phyloP scores from a whole-genome alignment of 2,797 vertebrate genomes.

The Pitangus sulphuratus region DNA sequence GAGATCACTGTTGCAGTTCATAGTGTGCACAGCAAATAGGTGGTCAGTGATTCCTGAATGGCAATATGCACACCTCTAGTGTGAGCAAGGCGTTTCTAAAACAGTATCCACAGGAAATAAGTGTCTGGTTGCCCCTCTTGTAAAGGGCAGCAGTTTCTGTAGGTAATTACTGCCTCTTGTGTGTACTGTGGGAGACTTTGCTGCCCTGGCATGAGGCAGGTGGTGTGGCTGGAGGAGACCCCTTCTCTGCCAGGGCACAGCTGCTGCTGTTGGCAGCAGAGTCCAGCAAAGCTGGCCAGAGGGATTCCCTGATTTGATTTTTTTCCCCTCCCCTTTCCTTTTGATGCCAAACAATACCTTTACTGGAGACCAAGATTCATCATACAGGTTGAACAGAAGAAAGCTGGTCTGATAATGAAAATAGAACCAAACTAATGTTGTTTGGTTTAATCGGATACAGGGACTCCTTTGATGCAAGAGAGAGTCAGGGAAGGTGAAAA shows the following conservation, averaged over 20 bases:
- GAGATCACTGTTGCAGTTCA: background rate
- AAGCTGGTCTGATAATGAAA: background rate
- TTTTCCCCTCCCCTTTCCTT: background rate
- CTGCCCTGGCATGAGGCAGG: background rate
- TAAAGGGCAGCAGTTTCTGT: background rate
- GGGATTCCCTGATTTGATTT: background rate
- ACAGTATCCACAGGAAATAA: background rate
- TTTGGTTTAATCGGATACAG: constrained; percentile 19
- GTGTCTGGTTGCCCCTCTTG: background rate
- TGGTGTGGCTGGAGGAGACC: background rate
- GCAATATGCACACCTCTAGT: background rate
- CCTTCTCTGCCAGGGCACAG: background rate
- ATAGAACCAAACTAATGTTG: background rate
- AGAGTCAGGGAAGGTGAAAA: background rate
- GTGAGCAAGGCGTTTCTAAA: background rate
- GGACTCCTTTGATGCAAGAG: background rate
- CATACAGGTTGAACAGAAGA: background rate
- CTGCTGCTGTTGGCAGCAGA: background rate
- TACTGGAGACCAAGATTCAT: background rate
- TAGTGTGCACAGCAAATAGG: background rate
- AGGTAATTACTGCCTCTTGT: background rate
- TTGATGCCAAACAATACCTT: background rate
- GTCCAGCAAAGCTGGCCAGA: background rate
- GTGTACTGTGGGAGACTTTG: background rate
- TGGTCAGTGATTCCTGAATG: background rate